Evolutionary conservation across 2,113 vertebrate genomes (phyloP), one percentile per base, ranked within the genome.

Genomic region (Melanerpes aurifrons): DNA sequence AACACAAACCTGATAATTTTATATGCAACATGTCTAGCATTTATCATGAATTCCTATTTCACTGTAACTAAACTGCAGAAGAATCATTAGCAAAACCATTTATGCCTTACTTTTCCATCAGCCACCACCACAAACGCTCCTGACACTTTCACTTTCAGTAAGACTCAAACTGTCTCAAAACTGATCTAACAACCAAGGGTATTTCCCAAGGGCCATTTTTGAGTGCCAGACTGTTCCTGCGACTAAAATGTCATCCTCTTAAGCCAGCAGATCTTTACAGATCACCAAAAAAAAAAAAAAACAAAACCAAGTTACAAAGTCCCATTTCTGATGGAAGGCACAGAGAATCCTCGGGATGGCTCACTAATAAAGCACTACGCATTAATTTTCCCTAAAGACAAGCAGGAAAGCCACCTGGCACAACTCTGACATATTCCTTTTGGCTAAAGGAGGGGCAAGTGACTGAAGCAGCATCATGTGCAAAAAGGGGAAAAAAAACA

Each of bases 391-490:
- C 53, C 40, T 7, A 0, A 28, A 84, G 16, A 9, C 12, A n/a
- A 82, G 21, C 9, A 32, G 31, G 31, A 37, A 56, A 43, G 53
- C 37, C 12, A 4, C 47, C 9, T 17, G 25, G 31, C 10, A 2
- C 79, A 15, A 15, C 43, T 5, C 9, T 1, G 29, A 13, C 1
- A 12, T 40, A 0, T 3, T 18, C 21, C 43, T 2, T 19, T 1
- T 0, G 17, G 18, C 56, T 7, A 4, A 20, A 10, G 35, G 22
- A 3, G 20, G 22, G 12, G 6, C 1, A 4, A 19, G 25, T 40
- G 26, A 1, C 37, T 0, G 53, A 26, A 22, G 7, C 71, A 37
- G 18, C 37, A 18, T 3, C 45, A 35, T 0, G 25, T 14, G 10
- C 45, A 18, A 47, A 40, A 15, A 35, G 35, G 35, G 35, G 35